Evolutionary conservation across 2,113 vertebrate species (phyloP), one percentile per base, ranked within the genome.

Genomic region (Siphamia tubifer): DNA sequence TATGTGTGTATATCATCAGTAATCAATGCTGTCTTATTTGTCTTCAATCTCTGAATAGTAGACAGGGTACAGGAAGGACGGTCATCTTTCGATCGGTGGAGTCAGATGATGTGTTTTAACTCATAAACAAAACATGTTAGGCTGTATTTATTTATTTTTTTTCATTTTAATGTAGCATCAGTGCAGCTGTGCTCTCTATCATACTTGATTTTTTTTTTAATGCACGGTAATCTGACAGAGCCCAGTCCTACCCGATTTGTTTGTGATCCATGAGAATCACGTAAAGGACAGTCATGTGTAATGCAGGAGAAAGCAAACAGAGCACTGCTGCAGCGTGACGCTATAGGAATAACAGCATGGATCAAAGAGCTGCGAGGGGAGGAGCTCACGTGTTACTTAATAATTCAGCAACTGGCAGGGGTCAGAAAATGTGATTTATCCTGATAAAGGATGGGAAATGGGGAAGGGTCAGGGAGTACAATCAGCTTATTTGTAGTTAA

Each of bases 341-440:
- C 49, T 55, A 28, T 27, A 45, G 55, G 55, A 74, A 51, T 36
- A 55, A 52, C 28, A 31, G 44, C 35, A 6, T 25, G 27, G 76
- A 68, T 78, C 67, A 71, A 68, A 81, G 35, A 57, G 44, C 51
- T 19, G 56, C 19, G 45, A 27, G 39, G 35, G 21, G 52, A 68
- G 43, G 11, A 17, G 23, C 63, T 78, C 73, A 62, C 64, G 6
- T 76, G 78, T 49, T 6, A 0, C 52, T 82, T 74, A 74, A 82
- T 78, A 76, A 71, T 68, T 78, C 27, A 82, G 36, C 20, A 5
- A 25, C 25, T 8, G 31, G 15, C 2, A 0, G 42, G 43, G 62
- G 42, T 80, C 52, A 68, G 47, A 10, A 2, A 25, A 47, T 20
- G 12, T 57, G 66, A 53, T 74, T 70, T 63, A 56, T 17, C 49